Percentiles rank a stretch among this genome's conserved stretches.
phyloP scores from a whole-genome alignment of 2,113 vertebrate species.

The Stegostoma tigrinum region DNA sequence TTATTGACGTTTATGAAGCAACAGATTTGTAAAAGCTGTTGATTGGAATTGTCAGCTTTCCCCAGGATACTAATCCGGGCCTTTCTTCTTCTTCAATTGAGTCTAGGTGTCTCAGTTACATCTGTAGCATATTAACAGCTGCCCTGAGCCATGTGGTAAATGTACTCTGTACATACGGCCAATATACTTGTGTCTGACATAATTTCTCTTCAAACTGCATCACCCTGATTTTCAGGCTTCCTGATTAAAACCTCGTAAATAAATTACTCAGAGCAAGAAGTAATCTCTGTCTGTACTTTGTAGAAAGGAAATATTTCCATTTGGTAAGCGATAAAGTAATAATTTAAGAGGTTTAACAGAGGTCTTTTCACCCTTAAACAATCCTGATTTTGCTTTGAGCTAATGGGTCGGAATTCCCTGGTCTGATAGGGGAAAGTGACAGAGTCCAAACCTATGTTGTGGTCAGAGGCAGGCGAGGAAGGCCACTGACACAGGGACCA shows the following conservation, averaged over 20 bases:
- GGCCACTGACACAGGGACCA: background rate
- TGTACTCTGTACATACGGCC: background rate
- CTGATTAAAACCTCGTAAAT: background rate
- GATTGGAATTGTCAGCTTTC: background rate
- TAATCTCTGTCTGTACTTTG: background rate
- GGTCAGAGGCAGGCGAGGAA: too few relatives aligned
- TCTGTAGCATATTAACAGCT: background rate
- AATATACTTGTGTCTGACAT: background rate
- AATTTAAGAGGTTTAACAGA: background rate
- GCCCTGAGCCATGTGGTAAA: background rate
- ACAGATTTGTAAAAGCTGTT: background rate
- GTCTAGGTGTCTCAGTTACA: background rate
- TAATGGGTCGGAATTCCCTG: background rate
- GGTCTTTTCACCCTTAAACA: background rate
- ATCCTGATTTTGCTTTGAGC: background rate
- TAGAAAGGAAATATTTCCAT: background rate
- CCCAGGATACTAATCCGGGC: background rate
- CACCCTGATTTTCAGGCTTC: background rate
- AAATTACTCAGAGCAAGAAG: background rate
- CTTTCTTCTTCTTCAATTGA: background rate
- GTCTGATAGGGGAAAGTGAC: too few relatives aligned
- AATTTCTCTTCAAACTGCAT: background rate
- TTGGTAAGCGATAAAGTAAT: background rate
- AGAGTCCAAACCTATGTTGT: too few relatives aligned
- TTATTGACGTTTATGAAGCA: background rate